A percentile compares a stretch with the other conserved stretches of the same genome.
Conservation (phyloP, 2,113 vertebrate species). For the Furnarius figulus region DNA sequence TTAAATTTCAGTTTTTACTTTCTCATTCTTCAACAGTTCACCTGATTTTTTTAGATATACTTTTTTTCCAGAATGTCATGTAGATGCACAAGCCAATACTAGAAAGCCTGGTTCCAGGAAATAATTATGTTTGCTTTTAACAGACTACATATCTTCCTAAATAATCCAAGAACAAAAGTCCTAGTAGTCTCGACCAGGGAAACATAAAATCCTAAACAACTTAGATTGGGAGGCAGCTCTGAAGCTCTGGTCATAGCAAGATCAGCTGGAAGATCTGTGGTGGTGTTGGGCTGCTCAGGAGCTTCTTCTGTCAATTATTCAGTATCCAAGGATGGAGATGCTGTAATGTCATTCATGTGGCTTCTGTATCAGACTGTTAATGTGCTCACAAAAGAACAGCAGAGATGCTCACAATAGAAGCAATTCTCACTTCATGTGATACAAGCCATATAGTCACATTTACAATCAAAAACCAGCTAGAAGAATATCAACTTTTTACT, state of each 20-base stretch:
- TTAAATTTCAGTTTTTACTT: background rate
- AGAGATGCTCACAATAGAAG: background rate
- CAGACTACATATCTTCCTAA: background rate
- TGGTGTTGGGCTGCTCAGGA: background rate
- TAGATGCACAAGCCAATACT: fast-evolving
- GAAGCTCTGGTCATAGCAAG: background rate
- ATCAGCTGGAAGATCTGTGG: background rate
- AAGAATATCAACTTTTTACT: background rate
- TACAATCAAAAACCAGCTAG: background rate
- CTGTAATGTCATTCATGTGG: background rate
- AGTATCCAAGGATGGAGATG: background rate
- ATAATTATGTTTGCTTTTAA: background rate
- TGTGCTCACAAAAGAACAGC: too few relatives aligned
- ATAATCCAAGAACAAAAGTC: background rate
- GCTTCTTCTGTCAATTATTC: background rate
- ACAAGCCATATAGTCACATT: background rate
- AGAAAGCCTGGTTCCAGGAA: background rate
- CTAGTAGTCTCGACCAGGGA: background rate
- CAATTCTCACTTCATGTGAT: background rate
- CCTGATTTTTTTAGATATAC: background rate
- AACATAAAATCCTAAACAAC: background rate
- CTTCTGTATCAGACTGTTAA: background rate
- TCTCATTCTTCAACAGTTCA: background rate
- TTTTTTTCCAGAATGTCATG: background rate
- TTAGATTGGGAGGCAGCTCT: background rate